phyloP scores from a whole-genome alignment of 1,140 invertebrate species.

The Melitaea cinxia region DNA sequence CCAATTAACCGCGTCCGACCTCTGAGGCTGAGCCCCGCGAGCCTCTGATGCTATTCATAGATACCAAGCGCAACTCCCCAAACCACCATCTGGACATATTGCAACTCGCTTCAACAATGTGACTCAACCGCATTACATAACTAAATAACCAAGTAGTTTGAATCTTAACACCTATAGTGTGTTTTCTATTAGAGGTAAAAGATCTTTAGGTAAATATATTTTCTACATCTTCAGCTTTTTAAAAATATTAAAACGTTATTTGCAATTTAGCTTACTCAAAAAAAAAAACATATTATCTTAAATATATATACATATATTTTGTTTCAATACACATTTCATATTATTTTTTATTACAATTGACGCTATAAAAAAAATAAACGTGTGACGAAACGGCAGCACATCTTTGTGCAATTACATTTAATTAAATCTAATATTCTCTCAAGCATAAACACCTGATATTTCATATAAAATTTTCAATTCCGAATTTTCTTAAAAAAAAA shows the following conservation, averaged over 20 bases:
- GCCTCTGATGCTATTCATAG: slow-evolving; percentile 58
- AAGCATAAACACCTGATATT: no score
- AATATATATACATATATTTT: no score
- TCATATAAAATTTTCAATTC: no score
- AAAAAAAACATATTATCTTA: no score
- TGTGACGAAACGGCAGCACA: no score
- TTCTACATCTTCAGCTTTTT: neutral
- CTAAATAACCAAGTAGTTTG: slow-evolving; percentile 31
- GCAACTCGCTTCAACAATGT: slow-evolving; percentile 37
- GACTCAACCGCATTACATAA: slow-evolving; percentile 41
- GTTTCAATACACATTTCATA: no score
- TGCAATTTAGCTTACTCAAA: no score
- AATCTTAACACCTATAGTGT: slow-evolving; percentile 16
- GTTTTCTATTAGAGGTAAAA: neutral
- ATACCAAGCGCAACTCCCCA: slow-evolving; percentile 35
- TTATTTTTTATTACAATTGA: no score
- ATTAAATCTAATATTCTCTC: no score
- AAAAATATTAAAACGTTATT: neutral
- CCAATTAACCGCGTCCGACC: slow-evolving; percentile 77
- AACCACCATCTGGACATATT: slow-evolving; percentile 39
- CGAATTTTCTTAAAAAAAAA: no score
- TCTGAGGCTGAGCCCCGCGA: slow-evolving; percentile 57
- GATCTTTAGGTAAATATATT: neutral
- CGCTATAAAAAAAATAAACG: no score
- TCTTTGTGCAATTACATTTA: no score